Base-by-base conservation (phyloP, 2,888 invertebrate species). In the Prosapia bicincta region DNA sequence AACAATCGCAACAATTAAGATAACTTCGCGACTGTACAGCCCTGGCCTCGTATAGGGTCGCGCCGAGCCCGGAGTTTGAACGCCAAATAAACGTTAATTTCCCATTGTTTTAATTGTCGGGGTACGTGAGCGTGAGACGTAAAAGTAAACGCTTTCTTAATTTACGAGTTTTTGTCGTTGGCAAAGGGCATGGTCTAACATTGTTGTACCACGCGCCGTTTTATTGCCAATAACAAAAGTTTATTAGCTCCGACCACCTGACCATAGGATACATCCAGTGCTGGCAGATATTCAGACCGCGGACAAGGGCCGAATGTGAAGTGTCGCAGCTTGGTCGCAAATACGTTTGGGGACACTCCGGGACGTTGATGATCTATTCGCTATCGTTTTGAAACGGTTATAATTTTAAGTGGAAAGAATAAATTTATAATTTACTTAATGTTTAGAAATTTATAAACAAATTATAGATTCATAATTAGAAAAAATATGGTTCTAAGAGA, bases 51-150 rank as follows among this genome's bases (percentile, higher is more conserved):
- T n/a, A n/a, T n/a, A n/a, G n/a, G 30, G 30, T 30, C 30, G n/a
- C 20, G 54, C 54, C 54, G 5, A 1, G 13, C 20, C 38, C 38
- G 38, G 15, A 9, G 38, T 38, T 38, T 54, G 5, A 54, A 54
- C 54, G 54, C 54, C n/a, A 54, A 54, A 54, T 54, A 54, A 54
- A 54, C 54, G 54, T 54, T 54, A 54, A 54, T 54, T 54, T 54
- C 20, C 54, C 54, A 20, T 54, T 54, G 20, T 38, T 38, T 38
- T 54, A 54, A 54, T 54, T 54, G 54, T 54, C 20, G n/a, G 54
- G 20, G 54, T 20, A 20, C 54, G 54, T 20, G 54, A 54, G 20
- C 54, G 54, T 54, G 54, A 54, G 54, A 54, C 13, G 54, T 54
- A 54, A 54, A 54, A 54, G 54, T 54, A 54, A 54, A 54, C 54